phyloP scores from a whole-genome alignment of 2,888 invertebrate genomes.

The Podotricha telesiphe region DNA sequence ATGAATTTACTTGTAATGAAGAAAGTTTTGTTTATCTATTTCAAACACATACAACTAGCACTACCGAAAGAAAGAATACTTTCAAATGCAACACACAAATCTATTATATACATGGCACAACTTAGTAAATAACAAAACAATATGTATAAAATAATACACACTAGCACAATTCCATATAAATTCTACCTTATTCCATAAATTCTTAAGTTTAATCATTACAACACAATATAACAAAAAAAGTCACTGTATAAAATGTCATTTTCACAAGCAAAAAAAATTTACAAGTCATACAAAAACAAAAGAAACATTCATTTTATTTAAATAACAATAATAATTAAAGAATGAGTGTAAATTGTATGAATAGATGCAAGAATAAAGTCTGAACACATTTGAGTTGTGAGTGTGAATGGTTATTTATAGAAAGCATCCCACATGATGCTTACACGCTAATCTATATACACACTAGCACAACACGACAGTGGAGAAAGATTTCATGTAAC shows the following conservation, averaged over 20 bases:
- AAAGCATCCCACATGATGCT: conserved; percentile 70
- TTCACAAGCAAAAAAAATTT: conserved; percentile 50
- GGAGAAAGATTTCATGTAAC: conserved; percentile 39
- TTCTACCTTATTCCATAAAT: conserved; percentile 63
- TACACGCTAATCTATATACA: conserved; percentile 51
- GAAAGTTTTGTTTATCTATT: conserved; percentile 15
- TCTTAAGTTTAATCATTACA: conserved; percentile 68
- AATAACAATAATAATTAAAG: conserved; percentile 24
- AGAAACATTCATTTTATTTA: conserved; percentile 29
- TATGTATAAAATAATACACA: conserved; percentile 22
- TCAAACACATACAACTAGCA: neutral
- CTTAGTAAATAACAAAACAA: conserved; percentile 13
- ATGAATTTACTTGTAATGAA: neutral
- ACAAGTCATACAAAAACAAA: conserved; percentile 46
- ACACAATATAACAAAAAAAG: conserved; percentile 47
- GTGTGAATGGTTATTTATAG: conserved; percentile 74
- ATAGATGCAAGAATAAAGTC: conserved; percentile 40
- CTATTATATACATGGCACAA: conserved; percentile 4
- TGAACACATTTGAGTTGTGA: conserved; percentile 48
- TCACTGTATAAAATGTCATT: conserved; percentile 50
- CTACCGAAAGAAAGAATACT: conserved; percentile 16
- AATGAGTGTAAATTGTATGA: conserved; percentile 13
- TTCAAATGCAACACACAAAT: conserved; percentile 13
- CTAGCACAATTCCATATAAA: conserved; percentile 34
- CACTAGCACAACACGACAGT: conserved; percentile 36